Evolutionary conservation across 1,140 invertebrate species (phyloP), one percentile per base, ranked within the genome.

Genomic region (Cydia pomonella): DNA sequence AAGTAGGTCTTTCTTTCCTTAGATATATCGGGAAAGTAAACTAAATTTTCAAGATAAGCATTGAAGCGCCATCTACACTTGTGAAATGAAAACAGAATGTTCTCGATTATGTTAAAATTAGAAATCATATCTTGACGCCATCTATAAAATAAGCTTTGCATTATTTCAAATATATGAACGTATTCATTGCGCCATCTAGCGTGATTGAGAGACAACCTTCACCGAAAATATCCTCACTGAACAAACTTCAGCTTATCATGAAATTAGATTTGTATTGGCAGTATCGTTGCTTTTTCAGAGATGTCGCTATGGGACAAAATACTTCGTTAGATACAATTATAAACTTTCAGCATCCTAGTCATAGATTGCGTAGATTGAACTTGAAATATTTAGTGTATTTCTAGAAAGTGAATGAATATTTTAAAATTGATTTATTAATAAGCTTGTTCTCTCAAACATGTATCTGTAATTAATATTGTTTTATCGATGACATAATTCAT

Each of bases 51-150:
- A 18, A 7, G 12, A 5, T 50, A 50, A 10, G 25, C 63, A 29
- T 64, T 6, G 27, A 0, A 10, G 29, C 64, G 18, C 64, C 64
- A 69, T 33, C 64, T 64, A 64, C 3, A 27, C 7, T 6, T 23
- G 7, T 21, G 1, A 21, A 18, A 59, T 59, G 53, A 7, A 21
- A 23, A 21, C 18, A 16, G 16, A 12, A 44, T 6, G 47, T 7
- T 16, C 47, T n/a, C 23, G 63, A 3, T 33, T n/a, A 2, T 29
- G 27, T 38, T 69, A 69, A 33, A 69, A 69, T 69, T 69, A 69
- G 64, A 69, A 69, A 69, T 18, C 12, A 4, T 13, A 1, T 3
- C 16, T 29, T 33, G 1, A 0, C 18, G 64, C 64, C 64, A 69
- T 33, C 64, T 64, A 29, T 27, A 27, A 33, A 64, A 33, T 13